Evolutionary conservation across 2,113 vertebrate species (phyloP).

Genomic region (Neotoma lepida): DNA sequence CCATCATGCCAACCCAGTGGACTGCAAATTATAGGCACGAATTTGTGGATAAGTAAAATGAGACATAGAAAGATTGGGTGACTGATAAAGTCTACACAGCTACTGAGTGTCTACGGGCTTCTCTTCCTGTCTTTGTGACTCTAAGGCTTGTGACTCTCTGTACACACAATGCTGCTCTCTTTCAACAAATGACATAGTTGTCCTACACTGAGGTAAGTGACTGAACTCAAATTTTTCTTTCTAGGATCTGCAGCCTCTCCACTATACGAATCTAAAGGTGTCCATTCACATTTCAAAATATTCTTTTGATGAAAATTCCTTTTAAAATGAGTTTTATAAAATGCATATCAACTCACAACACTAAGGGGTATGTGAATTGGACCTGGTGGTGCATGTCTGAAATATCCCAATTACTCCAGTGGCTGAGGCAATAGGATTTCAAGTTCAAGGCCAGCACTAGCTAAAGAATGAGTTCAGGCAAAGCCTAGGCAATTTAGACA

Average conservation of each 20-base stretch:
- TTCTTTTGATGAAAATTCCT: background rate
- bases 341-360: background rate
- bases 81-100: background rate
- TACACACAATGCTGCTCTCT: background rate
- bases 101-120: background rate
- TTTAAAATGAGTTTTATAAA: background rate
- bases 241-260: background rate
- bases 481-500: background rate
- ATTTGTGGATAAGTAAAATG: background rate
- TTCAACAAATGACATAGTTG: background rate
- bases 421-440: background rate
- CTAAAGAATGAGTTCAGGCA: background rate
- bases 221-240: background rate
- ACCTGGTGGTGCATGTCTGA: background rate
- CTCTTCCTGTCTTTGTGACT: background rate
- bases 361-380: background rate
- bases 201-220: background rate
- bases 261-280: background rate
- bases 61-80: background rate
- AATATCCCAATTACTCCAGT: background rate
- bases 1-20: background rate
- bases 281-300: constrained; percentile 3
- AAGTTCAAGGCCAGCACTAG: background rate
- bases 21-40: background rate
- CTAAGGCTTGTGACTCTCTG: background rate